Conservation (phyloP, 2,888 invertebrate genomes). For the Tineola bisselliella region DNA sequence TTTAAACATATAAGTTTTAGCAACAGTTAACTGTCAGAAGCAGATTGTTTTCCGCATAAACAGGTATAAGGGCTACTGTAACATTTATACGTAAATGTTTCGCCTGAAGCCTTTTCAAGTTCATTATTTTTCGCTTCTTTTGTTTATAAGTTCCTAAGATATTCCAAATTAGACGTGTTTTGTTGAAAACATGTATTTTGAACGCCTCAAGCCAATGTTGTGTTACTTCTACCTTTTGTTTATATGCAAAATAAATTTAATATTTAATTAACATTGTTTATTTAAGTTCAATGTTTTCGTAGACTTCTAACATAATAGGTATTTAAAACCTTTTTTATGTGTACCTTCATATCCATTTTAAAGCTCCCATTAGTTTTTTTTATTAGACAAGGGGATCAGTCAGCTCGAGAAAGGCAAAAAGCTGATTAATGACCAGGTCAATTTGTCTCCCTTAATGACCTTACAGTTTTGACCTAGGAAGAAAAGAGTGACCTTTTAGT, state of each 20-base stretch:
- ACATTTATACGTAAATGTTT: background rate
- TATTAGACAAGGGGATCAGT: background rate
- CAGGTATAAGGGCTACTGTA: background rate
- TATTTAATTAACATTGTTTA: too few relatives aligned
- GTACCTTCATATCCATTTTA: background rate
- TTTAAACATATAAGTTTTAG: too few relatives aligned
- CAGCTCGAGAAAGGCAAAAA: constrained; percentile 1
- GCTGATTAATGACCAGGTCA: constrained; percentile 13
- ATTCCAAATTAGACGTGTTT: background rate
- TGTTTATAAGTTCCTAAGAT: background rate
- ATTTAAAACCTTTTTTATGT: background rate
- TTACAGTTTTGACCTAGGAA: constrained; percentile 4
- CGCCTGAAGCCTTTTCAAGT: background rate
- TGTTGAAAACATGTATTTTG: background rate
- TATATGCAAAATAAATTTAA: too few relatives aligned
- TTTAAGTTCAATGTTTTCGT: too few relatives aligned
- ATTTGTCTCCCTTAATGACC: constrained; percentile 13
- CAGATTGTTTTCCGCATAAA: background rate
- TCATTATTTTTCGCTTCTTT: background rate
- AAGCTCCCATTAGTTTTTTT: background rate
- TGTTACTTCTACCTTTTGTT: background rate
- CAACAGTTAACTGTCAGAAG: background rate
- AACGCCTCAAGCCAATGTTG: background rate
- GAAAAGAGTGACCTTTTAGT: too few relatives aligned
- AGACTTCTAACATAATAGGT: background rate